phyloP scores from a whole-genome alignment of 2,113 vertebrate genomes.

The Martes martes region DNA sequence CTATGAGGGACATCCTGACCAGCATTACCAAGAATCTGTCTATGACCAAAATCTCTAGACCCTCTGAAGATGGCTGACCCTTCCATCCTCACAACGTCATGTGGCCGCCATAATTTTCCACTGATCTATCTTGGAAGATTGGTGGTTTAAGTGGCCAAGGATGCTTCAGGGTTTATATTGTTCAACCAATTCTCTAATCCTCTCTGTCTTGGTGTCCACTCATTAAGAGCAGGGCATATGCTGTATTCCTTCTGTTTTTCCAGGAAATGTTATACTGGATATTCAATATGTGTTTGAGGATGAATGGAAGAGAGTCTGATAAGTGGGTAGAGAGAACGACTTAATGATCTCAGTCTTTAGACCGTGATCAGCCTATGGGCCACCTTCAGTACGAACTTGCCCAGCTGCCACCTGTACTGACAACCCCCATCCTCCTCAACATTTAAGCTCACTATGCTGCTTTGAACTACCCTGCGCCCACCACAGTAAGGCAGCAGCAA shows the following conservation, averaged over 20 bases:
- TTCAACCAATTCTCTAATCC: not conserved
- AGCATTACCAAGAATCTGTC: not conserved
- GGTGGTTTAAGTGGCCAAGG: not conserved
- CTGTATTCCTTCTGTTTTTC: not conserved
- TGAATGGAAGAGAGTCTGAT: not conserved
- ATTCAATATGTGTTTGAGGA: not conserved
- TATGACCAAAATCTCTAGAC: not conserved
- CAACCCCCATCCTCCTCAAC: not conserved
- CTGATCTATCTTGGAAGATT: too few species aligned
- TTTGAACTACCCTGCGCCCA: not conserved
- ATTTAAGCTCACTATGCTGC: not conserved
- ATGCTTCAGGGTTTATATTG: not conserved
- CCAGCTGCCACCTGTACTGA: not conserved
- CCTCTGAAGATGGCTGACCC: not conserved
- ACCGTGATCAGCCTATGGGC: not conserved
- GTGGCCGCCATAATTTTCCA: not conserved
- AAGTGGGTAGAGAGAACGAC: rapidly evolving
- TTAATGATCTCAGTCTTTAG: not conserved
- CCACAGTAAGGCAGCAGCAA: not conserved
- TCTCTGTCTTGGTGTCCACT: not conserved
- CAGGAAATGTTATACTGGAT: not conserved
- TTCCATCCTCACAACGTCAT: rapidly evolving
- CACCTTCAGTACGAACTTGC: not conserved
- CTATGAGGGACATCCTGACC: not conserved
- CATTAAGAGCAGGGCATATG: too few species aligned